Evolutionary conservation across 2,113 vertebrate species (phyloP).

Genomic region (Pelecanus crispus): DNA sequence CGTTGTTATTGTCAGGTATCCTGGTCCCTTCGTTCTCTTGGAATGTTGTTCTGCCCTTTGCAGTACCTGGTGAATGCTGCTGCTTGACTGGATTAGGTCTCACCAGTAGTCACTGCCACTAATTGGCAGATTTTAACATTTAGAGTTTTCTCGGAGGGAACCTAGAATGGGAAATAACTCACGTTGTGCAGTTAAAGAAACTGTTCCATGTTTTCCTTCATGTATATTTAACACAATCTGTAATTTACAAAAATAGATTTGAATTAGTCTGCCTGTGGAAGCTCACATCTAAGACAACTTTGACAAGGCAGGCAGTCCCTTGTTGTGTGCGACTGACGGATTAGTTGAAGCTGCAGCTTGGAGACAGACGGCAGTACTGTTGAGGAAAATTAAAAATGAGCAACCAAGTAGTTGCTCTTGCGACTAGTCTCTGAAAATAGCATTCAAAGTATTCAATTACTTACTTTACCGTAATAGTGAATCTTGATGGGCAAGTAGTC

Average conservation of each 20-base stretch:
- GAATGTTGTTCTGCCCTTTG: neutral
- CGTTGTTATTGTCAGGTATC: neutral
- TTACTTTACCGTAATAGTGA: neutral
- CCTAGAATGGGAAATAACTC: constrained; percentile 1
- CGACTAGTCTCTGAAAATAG: neutral
- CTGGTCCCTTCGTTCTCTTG: neutral
- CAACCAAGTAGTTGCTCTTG: neutral
- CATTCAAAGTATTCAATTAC: neutral
- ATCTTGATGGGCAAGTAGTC: neutral
- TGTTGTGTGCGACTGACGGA: neutral
- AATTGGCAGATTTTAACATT: constrained; percentile 8
- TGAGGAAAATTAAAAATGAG: neutral
- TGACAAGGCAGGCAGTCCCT: neutral
- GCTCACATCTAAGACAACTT: neutral
- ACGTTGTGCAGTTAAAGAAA: neutral
- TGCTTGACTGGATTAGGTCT: neutral
- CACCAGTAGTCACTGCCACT: neutral
- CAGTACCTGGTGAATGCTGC: neutral
- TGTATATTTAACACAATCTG: constrained; percentile 32
- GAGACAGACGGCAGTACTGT: neutral
- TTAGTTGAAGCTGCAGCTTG: neutral
- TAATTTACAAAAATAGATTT: constrained; percentile 32
- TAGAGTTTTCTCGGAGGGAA: neutral
- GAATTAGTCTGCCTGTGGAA: constrained; percentile 12
- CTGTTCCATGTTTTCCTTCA: neutral